Base-by-base conservation (phyloP, 1,140 invertebrate genomes). In the Aphaenogaster ashmeadi region DNA sequence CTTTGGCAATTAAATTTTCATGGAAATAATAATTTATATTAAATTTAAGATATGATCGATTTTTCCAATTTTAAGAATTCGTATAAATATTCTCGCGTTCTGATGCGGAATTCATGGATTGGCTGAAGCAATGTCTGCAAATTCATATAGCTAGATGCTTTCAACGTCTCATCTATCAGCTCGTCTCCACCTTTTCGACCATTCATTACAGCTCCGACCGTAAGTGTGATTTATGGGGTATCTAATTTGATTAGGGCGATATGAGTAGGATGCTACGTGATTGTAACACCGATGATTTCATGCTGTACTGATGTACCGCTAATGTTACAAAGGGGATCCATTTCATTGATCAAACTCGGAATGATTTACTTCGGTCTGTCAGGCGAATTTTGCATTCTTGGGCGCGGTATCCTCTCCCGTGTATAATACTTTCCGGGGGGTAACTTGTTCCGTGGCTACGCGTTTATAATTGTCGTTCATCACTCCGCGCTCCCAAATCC, bases 271-370 rank as follows among this genome's bases (percentile, higher is more conserved):
- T 27, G 38, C 44, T 69, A 72, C 69, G 75, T 71, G 84, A 89
- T 84, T 84, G 62, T 88, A 77, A 44, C 38, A 50, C 15, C 54
- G 47, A 50, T 83, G 67, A 87, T 90, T 77, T 74, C 69, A 41
- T 47, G 41, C 54, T 60, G 75, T 87, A 78, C 71, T 74, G 88
- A 89, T 87, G 88, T 54, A 33, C 69, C 36, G 47, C 58, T 88
- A 88, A 90, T 90, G 66, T 88, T 80, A 88, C 86, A 90, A 90
- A 88, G 86, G 88, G 58, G 50, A 75, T 80, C 80, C 86, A 80
- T 88, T 90, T 86, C 62, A 74, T 69, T 85, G 86, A 90, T 90
- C 86, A 81, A 67, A 54, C 33, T 21, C 15, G 11, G n/a, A 18
- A 52, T 87, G 90, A 91, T 88, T 71, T 87, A 91, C 64, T 67